Base-by-base conservation (phyloP, 2,888 invertebrate species). In the Desoria tigrina region DNA sequence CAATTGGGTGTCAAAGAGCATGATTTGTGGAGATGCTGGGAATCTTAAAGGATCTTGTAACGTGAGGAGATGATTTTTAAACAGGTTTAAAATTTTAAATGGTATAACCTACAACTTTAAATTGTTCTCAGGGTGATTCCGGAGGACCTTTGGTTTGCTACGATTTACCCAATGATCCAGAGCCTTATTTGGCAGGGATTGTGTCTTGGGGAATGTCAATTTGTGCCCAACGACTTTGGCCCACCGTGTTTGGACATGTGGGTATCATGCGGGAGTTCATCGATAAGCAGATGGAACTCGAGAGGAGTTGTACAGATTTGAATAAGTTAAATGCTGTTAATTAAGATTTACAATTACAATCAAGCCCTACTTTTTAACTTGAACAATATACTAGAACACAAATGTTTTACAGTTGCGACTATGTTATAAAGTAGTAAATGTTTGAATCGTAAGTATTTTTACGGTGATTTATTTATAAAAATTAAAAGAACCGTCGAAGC, bases 61-160 rank as follows among this genome's bases (percentile, higher is more conserved):
- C 42, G 66, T 62, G 53, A 58, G 55, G 11, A 32, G 32, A 32
- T 32, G 4, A 32, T 32, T 32, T 32, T 32, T 32, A 32, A 32
- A n/a, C n/a, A n/a, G n/a, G n/a, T n/a, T n/a, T n/a, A n/a, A n/a
- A n/a, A n/a, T n/a, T n/a, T n/a, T n/a, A n/a, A n/a, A n/a, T n/a
- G n/a, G n/a, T n/a, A n/a, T n/a, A n/a, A n/a, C n/a, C n/a, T n/a
- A n/a, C n/a, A n/a, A n/a, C n/a, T n/a, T n/a, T n/a, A n/a, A n/a
- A n/a, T n/a, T n/a, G n/a, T n/a, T n/a, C n/a, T n/a, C n/a, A n/a
- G n/a, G n/a, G n/a, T n/a, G n/a, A 64, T 42, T 59, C 55, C 3
- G 66, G 69, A 32, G 66, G 64, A n/a, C 69, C 69, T 1, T 55
- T 69, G 37, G 51, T 69, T 7, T 66, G 66, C 50, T 58, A 55